A percentile compares a stretch with the other conserved stretches of the same genome.
Conservation (phyloP, 2,888 invertebrate species). For the Ectropis crepuscularia region DNA sequence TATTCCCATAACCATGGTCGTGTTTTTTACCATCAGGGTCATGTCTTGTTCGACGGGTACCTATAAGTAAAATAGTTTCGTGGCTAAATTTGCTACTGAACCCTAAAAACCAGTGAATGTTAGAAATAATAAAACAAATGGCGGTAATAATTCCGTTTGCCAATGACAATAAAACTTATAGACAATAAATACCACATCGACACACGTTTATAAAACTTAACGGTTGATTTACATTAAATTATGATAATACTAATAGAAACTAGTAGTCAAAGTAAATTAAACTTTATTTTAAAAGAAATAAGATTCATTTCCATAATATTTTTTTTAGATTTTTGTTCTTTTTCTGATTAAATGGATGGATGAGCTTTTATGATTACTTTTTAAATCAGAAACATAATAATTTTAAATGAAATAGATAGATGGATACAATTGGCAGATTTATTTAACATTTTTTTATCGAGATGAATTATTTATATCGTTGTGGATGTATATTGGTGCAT, state of each 20-base stretch:
- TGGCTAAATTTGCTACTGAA: background rate
- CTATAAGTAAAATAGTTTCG: no score
- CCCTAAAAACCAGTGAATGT: conserved; percentile 20
- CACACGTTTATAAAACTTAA: conserved; percentile 52
- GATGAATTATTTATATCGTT: no score
- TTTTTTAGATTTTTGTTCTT: background rate
- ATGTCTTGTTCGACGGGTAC: no score
- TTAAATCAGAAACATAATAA: no score
- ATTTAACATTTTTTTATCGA: no score
- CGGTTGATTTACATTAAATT: conserved; percentile 53
- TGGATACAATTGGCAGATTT: no score
- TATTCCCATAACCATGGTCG: no score
- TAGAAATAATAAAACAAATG: conserved; percentile 43
- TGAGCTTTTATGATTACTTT: background rate
- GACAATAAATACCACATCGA: conserved; percentile 51
- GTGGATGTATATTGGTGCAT: no score
- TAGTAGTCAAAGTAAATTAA: conserved; percentile 1
- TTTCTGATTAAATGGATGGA: no score
- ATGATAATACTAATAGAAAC: conserved; percentile 3
- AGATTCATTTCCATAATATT: background rate
- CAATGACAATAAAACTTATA: conserved; percentile 47
- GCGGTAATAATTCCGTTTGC: conserved; percentile 36
- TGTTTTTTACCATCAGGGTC: no score
- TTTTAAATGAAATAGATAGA: no score
- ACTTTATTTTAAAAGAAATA: conserved; percentile 8